These are phyloP conservation scores for Willowsia nigromaculata DNA, from an alignment of 2,888 invertebrate genomes.

Conservation along the genomic window DNA sequence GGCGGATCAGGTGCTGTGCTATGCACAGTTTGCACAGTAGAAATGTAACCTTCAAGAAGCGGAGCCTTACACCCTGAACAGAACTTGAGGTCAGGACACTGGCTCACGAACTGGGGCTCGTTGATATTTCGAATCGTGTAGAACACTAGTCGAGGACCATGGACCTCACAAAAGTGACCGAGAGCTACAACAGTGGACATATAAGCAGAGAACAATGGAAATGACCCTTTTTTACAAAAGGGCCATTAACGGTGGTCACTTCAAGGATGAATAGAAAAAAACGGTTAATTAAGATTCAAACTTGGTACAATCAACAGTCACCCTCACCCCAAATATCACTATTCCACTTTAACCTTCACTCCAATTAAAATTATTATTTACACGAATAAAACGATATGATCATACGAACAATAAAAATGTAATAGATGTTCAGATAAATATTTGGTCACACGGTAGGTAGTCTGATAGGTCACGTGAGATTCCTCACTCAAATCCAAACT, in stretches of 20 bases:
- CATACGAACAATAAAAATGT: too few species aligned
- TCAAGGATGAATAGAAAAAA: background rate
- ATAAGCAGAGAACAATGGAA: slow-evolving; percentile 70
- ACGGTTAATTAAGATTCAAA: background rate
- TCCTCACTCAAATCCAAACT: too few species aligned
- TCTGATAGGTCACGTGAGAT: too few species aligned
- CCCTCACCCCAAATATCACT: background rate
- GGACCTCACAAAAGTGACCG: slow-evolving; percentile 79
- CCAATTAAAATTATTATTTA: too few species aligned
- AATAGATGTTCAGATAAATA: too few species aligned
- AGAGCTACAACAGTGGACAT: slow-evolving; percentile 79
- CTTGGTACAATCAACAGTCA: background rate
- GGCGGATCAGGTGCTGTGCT: slow-evolving; percentile 73
- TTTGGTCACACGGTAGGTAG: too few species aligned
- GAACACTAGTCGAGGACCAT: slow-evolving; percentile 79
- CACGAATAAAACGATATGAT: too few species aligned
- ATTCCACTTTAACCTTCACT: too few species aligned
- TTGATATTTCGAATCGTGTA: slow-evolving; percentile 78
- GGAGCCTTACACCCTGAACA: slow-evolving; percentile 79
- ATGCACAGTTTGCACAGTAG: slow-evolving; percentile 76
- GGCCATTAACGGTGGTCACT: slow-evolving; percentile 48
- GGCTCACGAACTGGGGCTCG: slow-evolving; percentile 79
- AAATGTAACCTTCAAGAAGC: slow-evolving; percentile 78
- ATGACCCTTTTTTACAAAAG: slow-evolving; percentile 67
- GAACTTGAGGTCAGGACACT: slow-evolving; percentile 79